Base-by-base conservation (phyloP, 2,797 vertebrate species). In the Epinephelus awoara region DNA sequence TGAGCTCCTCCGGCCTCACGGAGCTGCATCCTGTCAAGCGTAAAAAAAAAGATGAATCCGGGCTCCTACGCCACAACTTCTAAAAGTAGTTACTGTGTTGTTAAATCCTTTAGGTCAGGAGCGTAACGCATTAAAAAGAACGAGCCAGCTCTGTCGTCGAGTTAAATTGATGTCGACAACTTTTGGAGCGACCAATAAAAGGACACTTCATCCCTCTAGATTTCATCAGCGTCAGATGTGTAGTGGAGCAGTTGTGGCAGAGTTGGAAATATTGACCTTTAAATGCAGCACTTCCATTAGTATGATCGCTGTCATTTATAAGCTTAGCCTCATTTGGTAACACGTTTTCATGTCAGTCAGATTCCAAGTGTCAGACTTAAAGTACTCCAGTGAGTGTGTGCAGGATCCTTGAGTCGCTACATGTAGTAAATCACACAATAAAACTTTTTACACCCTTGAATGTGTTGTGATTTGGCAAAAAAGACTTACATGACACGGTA, bases 131-230 rank as follows among this genome's bases (percentile, higher is more conserved):
- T 44, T 12, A 63, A 62, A 74, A 44, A 40, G 70, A 34, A 52
- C 51, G 34, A 67, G 68, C 42, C 34, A 18, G 23, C 62, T 52
- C 40, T 64, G 50, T 69, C 75, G 49, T 82, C 46, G 17, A 74
- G 71, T 76, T 59, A 68, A 77, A 89, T 50, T 54, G 67, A 79
- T 84, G 75, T 25, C 11, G 79, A 84, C 80, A 79, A 77, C 51
- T 75, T 84, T 52, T 67, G 11, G 42, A 29, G 23, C 27, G 38
- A 52, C 65, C 44, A 55, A 84, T 84, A 51, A 83, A 89, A 77
- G 47, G 69, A 76, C 67, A 64, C 70, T 81, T 75, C 82, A 67
- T 68, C 56, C 64, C 75, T 77, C 29, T 67, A 75, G 44, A 84
- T 79, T 62, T 73, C 67, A 80, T 86, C 57, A 74, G 21, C 72